Base-by-base conservation (phyloP, 2,113 vertebrate genomes). In the Neodontobutis hainanensis region DNA sequence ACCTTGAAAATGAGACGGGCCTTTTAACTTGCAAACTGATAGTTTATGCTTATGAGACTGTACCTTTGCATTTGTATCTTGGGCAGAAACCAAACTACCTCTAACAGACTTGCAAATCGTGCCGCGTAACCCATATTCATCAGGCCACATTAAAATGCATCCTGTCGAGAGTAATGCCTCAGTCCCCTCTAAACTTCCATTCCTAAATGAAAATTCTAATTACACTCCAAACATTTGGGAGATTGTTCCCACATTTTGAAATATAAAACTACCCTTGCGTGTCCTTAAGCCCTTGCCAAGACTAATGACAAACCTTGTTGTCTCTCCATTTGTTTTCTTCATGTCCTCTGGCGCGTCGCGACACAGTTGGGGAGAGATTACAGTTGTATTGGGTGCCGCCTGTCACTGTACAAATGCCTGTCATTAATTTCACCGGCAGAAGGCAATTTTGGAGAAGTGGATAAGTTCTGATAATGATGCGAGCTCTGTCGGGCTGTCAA, bases 371-470 rank as follows among this genome's bases (percentile, higher is more conserved):
- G 80, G 79, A 78, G 83, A 89, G 84, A 91, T 88, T 87, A 88
- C 84, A 77, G 78, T 84, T 87, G 85, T 75, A 85, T 61, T 77
- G 75, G 80, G 76, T 61, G 78, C 80, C 48, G 78, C 71, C 81
- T 90, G 87, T 89, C 88, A 80, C 76, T 65, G 77, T 77, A 80
- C 85, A 87, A 88, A 91, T 84, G 87, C 70, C 68, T 11, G 47
- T 85, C 85, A 89, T 90, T 91, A 84, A 90, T 88, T 91, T 81
- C 68, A 67, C 64, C 59, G 77, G 75, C 83, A 67, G 83, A 67
- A 78, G 85, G 85, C 85, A 84, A 89, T 89, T 86, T 83, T 64
- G 15, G 78, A 82, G 85, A 61, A 75, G 81, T 77, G 75, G 79
- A 73, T 82, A 75, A 66, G 73, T 88, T 85, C 56, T 51, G 75